These are phyloP conservation scores for Scolanthus callimorphus DNA, from an alignment of 92 coral and sea anemone genomes.

Conservation along the genomic window DNA sequence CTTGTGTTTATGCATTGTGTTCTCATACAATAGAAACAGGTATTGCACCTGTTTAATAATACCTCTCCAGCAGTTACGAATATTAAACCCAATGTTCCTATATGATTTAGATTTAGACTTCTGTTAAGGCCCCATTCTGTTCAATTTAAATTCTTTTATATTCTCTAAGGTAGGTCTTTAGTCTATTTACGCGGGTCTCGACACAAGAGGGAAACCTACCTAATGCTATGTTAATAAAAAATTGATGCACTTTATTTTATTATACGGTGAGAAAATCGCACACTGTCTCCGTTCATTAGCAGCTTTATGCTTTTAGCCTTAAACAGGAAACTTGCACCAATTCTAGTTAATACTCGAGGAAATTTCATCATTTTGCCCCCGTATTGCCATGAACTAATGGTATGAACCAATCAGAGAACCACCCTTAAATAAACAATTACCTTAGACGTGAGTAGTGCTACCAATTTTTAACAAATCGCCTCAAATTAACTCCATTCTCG, in stretches of 20 bases:
- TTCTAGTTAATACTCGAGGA: not conserved
- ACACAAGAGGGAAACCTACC: constrained; percentile 44
- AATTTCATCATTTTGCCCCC: not conserved
- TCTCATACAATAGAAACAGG: too few species aligned
- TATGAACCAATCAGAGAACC: not conserved
- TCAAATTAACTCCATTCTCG: not conserved
- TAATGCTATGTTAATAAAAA: constrained; percentile 67
- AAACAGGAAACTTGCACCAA: not conserved
- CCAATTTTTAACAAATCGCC: not conserved
- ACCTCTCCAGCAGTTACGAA: constrained; percentile 6
- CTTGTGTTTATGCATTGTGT: not conserved
- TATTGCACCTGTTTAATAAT: constrained; percentile 3
- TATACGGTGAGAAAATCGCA: not conserved
- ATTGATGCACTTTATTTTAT: constrained; percentile 19
- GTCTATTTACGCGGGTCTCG: constrained; percentile 38
- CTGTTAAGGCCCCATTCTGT: constrained; percentile 7
- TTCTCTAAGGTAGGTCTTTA: constrained; percentile 11
- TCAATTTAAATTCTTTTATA: constrained; percentile 17
- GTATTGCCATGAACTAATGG: not conserved
- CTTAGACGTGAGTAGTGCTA: not conserved
- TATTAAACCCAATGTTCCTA: constrained; percentile 1
- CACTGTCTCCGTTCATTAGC: not conserved
- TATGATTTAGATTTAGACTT: constrained; percentile 2
- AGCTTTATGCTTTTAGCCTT: not conserved
- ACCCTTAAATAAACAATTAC: not conserved